Evolutionary conservation across 2,797 vertebrate species (phyloP).

Genomic region (Enteromius thamalakanensis): DNA sequence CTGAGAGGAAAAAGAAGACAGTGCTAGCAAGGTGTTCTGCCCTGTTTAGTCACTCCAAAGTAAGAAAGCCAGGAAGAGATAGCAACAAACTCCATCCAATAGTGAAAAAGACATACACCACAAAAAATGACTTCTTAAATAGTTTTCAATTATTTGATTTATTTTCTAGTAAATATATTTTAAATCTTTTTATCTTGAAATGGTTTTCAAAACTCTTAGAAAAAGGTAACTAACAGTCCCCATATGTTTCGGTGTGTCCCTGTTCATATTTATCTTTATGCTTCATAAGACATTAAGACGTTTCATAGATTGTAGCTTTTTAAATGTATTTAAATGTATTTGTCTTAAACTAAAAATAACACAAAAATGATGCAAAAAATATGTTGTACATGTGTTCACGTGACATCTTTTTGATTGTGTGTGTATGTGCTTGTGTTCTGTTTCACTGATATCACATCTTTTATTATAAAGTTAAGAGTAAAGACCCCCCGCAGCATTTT

Average conservation of each 20-base stretch:
- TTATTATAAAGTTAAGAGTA: constrained; percentile 71
- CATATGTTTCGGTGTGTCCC: not conserved
- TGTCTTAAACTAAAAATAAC: not conserved
- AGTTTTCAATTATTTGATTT: not conserved
- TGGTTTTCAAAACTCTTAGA: not conserved
- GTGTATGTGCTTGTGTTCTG: constrained; percentile 11
- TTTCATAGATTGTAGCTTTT: not conserved
- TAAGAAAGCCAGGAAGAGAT: constrained; percentile 19
- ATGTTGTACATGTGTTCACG: not conserved
- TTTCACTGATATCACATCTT: constrained; percentile 70
- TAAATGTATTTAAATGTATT: not conserved
- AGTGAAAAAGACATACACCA: not conserved
- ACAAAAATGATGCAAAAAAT: not conserved
- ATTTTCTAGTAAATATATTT: not conserved
- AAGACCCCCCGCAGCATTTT: constrained; percentile 66
- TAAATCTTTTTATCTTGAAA: not conserved
- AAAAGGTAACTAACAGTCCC: not conserved
- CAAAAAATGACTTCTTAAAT: not conserved
- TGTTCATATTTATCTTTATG: not conserved
- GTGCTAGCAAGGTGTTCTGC: constrained; percentile 27
- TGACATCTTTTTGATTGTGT: not conserved
- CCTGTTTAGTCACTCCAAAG: constrained; percentile 31
- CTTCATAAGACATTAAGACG: not conserved
- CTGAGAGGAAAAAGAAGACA: constrained; percentile 60
- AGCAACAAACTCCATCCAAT: constrained; percentile 1